Base-by-base conservation (phyloP, 1,140 invertebrate species). In the Apocrypta bakeri region DNA sequence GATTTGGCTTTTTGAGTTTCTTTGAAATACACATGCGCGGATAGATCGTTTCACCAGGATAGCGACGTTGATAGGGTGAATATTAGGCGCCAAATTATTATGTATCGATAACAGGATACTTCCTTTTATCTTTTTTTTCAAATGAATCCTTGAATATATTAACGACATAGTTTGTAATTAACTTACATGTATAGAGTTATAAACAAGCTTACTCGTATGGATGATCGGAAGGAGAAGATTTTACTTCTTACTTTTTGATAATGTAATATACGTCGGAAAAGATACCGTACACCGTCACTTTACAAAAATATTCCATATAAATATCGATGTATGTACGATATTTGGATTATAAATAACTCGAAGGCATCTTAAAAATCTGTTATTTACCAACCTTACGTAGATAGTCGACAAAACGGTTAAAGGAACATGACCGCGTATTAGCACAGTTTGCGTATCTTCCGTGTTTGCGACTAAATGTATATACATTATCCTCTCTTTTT, bases 351-450 rank as follows among this genome's bases (percentile, higher is more conserved):
- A 66, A 17, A 27, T 24, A 48, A 71, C 48, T 27, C n/a, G 31
- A 48, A 56, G 56, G 31, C 68, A 33, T 79, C 33, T 12, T 48
- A n/a, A 37, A 24, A 63, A 25, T 63, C 17, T 7, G 17, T 4
- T 56, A 24, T 48, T 64, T 68, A 40, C 21, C 25, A 33, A 71
- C 8, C 14, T 29, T 21, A 56, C 6, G 6, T 25, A 25, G 37
- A 61, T 75, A 75, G 73, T 75, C 79, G 68, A 7, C 14, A 69
- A 71, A 11, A 12, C 68, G 17, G 29, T 14, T 12, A 11, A 27
- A 27, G 29, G 24, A 17, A 21, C 8, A 40, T 7, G 24, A 61
- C 21, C 40, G 56, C 68, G 73, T 81, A 81, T 81, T 81, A 56
- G 37, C 71, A 68, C 61, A 68, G 25, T 8, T n/a, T n/a, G n/a